phyloP scores from a whole-genome alignment of 2,888 invertebrate species.

The Arge pagana region DNA sequence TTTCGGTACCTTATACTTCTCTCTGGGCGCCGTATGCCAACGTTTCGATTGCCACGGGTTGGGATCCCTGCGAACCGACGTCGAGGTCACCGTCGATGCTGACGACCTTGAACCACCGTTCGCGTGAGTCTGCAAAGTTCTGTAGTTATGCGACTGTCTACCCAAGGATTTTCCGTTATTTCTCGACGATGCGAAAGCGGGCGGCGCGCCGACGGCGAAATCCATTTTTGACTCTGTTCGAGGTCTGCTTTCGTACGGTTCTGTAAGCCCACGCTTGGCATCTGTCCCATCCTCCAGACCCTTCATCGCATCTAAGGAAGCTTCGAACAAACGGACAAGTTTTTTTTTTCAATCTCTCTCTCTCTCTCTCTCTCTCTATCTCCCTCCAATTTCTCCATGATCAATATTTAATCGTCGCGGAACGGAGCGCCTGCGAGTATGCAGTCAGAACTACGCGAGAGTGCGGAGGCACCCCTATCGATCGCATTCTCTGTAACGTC shows the following conservation, averaged over 20 bases:
- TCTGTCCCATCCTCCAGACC: constrained; percentile 24
- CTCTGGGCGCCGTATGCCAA: constrained; percentile 65
- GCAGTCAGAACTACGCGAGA: too few species aligned
- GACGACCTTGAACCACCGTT: constrained; percentile 49
- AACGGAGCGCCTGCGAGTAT: too few species aligned
- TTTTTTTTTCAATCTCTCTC: too few species aligned
- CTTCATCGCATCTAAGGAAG: constrained; percentile 22
- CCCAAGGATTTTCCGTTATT: too few species aligned
- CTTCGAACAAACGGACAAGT: not conserved
- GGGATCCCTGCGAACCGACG: constrained; percentile 50
- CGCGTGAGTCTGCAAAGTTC: constrained; percentile 49
- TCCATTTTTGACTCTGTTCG: constrained; percentile 3
- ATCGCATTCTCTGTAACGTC: too few species aligned
- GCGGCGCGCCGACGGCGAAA: constrained; percentile 7
- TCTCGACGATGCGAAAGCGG: not conserved
- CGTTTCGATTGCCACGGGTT: constrained; percentile 62
- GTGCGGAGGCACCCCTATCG: too few species aligned
- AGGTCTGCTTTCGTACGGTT: constrained; percentile 3
- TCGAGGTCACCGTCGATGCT: constrained; percentile 50
- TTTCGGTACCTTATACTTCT: constrained; percentile 65
- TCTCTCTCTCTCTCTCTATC: too few species aligned
- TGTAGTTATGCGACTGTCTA: constrained; percentile 49
- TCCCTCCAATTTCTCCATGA: too few species aligned
- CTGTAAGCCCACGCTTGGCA: constrained; percentile 8
- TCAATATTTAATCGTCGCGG: too few species aligned